Evolutionary conservation across 2,888 invertebrate species (phyloP).

Genomic region (Acheta domesticus): DNA sequence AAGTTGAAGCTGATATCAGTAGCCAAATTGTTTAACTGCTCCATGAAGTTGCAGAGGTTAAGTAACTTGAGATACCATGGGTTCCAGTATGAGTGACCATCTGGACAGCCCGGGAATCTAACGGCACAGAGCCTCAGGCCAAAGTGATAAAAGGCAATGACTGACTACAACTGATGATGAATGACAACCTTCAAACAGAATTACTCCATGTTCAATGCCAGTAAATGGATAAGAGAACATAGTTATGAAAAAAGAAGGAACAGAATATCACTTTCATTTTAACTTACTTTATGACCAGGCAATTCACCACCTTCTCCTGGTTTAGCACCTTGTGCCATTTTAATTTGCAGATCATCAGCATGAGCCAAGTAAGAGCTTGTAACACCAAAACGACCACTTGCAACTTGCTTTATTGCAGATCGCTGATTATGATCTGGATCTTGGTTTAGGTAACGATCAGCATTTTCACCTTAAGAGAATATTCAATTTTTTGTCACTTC

Average conservation of each 20-base stretch:
- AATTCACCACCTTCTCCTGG: constrained; percentile 98
- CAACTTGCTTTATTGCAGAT: constrained; percentile 98
- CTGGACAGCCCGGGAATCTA: background rate
- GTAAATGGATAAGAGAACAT: background rate
- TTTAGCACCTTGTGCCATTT: constrained; percentile 99
- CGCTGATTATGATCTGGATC: constrained; percentile 78
- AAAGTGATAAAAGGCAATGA: too few relatives aligned
- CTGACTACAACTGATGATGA: too few relatives aligned
- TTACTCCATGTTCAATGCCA: too few relatives aligned
- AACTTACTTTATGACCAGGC: constrained; percentile 70
- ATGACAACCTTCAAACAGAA: too few relatives aligned
- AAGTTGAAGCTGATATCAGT: too few relatives aligned
- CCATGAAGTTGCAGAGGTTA: too few relatives aligned
- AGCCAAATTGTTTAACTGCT: too few relatives aligned
- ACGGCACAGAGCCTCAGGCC: background rate
- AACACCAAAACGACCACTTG: constrained; percentile 97
- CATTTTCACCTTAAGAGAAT: constrained; percentile 51
- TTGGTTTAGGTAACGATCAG: constrained; percentile 69
- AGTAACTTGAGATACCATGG: too few relatives aligned
- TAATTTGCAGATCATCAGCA: constrained; percentile 97
- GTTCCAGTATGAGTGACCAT: too few relatives aligned
- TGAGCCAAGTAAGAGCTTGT: constrained; percentile 96
- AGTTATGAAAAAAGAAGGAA: background rate
- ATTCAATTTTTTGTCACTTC: background rate
- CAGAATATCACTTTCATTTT: constrained; percentile 3